Percentiles rank a stretch among this genome's conserved stretches.
phyloP scores from a whole-genome alignment of 2,113 vertebrate species.

The Mus pahari region DNA sequence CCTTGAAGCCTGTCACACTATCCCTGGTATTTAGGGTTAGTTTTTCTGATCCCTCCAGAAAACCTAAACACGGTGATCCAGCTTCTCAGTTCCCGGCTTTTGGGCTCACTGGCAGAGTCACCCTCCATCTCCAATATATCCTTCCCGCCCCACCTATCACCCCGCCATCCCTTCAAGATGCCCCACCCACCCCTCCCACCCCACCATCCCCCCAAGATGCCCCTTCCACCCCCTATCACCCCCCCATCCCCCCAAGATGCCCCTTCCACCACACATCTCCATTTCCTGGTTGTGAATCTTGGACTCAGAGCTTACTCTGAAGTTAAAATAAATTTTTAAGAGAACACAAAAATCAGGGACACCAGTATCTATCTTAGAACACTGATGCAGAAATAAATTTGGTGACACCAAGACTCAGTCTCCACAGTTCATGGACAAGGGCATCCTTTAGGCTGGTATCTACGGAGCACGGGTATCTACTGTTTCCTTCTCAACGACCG shows the following conservation, averaged over 20 bases:
- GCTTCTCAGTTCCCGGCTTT: not conserved
- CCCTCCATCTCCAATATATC: not conserved
- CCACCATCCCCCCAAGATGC: not conserved
- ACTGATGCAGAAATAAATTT: constrained; percentile 26
- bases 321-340: constrained; percentile 50
- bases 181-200: not conserved
- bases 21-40: not conserved
- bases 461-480: not conserved
- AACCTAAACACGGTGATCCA: not conserved
- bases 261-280: not conserved
- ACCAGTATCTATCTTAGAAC: not conserved
- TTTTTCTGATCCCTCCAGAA: not conserved
- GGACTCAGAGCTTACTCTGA: not conserved
- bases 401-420: not conserved
- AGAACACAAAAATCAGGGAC: not conserved
- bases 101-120: not conserved
- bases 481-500: constrained; percentile 32
- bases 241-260: not conserved
- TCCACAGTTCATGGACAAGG: not conserved
- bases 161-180: not conserved
- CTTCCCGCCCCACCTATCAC: not conserved
- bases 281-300: not conserved
- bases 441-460: not conserved
- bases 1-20: not conserved
- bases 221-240: not conserved